Base-by-base conservation (phyloP, 2,797 vertebrate genomes). In the Lerista edwardsae region DNA sequence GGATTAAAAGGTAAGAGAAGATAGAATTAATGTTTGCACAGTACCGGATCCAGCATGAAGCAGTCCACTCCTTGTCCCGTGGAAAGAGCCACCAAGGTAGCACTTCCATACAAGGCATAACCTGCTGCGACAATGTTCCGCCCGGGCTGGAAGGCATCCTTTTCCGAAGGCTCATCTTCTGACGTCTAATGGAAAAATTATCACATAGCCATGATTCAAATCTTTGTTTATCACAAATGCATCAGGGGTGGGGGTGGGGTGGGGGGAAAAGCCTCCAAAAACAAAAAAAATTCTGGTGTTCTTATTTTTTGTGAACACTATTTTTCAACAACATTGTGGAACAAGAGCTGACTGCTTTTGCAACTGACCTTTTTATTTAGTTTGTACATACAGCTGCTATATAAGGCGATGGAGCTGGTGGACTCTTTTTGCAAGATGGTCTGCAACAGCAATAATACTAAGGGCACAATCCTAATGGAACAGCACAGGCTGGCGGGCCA, bases 21-120 rank as follows among this genome's bases (percentile, higher is more conserved):
- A 44, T 47, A n/a, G 12, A 15, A 59, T 19, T 71, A 61, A 21
- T 44, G 67, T 6, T 9, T 25, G 1, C 10, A 75, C 95, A 95
- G 91, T 96, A 99, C 98, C 67, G 98, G 98, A 91, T 99, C 98
- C 0, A 99, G 92, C 97, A 98, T 98, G 96, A 99, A 99, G 95
- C 98, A 98, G 92, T 98, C 97, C 89, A 99, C 96, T 79, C 98
- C 98, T 69, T 97, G 96, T 0, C 98, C 98, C 0, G 98, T 99
- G 92, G 97, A 99, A 89, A 99, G 95, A 64, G 98, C 98, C 6
- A 99, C 97, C 39, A 99, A 91, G 0, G 98, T 98, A 75, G 98
- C 98, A 23, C 98, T 99, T 79, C 98, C 98, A 0, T 99, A 99
- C 4, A 99, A 95, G 0, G 98, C 97, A 44, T 99, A 99, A 36